Percentiles rank a stretch among this genome's conserved stretches.
phyloP scores from a whole-genome alignment of 2,797 vertebrate genomes.

The Zonotrichia albicollis region DNA sequence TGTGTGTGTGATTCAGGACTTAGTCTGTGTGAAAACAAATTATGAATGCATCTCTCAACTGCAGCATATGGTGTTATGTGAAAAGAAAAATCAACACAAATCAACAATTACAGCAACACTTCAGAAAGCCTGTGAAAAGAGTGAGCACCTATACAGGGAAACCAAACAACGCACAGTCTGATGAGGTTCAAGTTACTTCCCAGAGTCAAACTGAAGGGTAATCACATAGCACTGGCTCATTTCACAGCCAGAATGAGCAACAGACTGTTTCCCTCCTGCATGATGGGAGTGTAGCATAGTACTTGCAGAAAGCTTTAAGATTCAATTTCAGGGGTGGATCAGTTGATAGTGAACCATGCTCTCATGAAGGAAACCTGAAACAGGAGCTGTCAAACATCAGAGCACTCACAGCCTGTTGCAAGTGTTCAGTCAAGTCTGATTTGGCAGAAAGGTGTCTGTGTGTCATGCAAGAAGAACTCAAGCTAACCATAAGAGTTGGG shows the following conservation, averaged over 20 bases:
- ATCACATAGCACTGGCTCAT: slow-evolving; percentile 56
- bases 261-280: slow-evolving; percentile 14
- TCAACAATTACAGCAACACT: slow-evolving; percentile 67
- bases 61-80: slow-evolving; percentile 54
- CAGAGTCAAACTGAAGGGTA: slow-evolving; percentile 54
- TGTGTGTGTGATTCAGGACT: slow-evolving; percentile 14
- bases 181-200: slow-evolving; percentile 60
- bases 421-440: slow-evolving; percentile 46
- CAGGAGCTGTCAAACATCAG: slow-evolving; percentile 50
- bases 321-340: slow-evolving; percentile 56
- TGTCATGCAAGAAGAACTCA: neutral
- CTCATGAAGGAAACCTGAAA: slow-evolving; percentile 33
- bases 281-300: slow-evolving; percentile 26
- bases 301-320: slow-evolving; percentile 62
- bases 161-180: slow-evolving; percentile 29
- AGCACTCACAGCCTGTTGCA: slow-evolving; percentile 31
- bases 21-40: slow-evolving; percentile 25
- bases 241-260: slow-evolving; percentile 62
- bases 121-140: slow-evolving; percentile 54
- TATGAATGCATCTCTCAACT: slow-evolving; percentile 32
- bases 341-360: slow-evolving; percentile 34
- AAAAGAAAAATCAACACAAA: slow-evolving; percentile 61
- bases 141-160: neutral
- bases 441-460: slow-evolving; percentile 6
- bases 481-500: neutral